Evolutionary conservation across 2,797 vertebrate species (phyloP), one percentile per base, ranked within the genome.

Genomic region (Sebastes glaucus): DNA sequence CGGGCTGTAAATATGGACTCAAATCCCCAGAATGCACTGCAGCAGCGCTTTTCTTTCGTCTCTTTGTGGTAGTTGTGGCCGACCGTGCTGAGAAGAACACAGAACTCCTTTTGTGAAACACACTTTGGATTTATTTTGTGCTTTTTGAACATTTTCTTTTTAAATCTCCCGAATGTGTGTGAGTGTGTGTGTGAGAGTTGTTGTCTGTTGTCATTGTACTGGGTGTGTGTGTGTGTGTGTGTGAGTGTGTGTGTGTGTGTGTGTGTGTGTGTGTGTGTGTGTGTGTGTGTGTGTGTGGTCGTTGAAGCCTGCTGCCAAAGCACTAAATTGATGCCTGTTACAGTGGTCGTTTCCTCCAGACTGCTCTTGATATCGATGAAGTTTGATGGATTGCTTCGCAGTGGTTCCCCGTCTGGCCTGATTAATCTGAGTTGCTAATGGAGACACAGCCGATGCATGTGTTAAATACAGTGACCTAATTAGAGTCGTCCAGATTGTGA

Each of bases 1-100:
- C 6, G 33, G 85, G 72, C 73, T 94, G 92, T 93, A 93, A 80
- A 94, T 94, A 94, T 38, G 6, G 88, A 93, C 85, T 89, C 61
- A 46, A 82, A 88, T 73, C 75, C 92, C 93, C 90, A 93, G 88
- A 93, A 93, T 95, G 87, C 94, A 95, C 85, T 88, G 89, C 92
- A 85, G 88, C 92, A 91, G 90, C 87, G 79, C 87, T 84, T 87
- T 83, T 87, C 72, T 89, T 79, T 88, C 56, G 33, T 89, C 75
- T 82, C 78, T 71, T 75, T 11, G 77, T 92, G 89, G 87, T 87
- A 79, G 53, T 89, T 70, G 82, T 91, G 84, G 85, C 87, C 72
- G 68, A 83, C 52, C 81, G 76, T 42, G 82, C 77, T 61, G 81
- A 85, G 76, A 84, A 80, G 77, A 69, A 88, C 75, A 86, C 84